Conservation (phyloP, 2,888 invertebrate genomes). For the Mesorhabditis belari region DNA sequence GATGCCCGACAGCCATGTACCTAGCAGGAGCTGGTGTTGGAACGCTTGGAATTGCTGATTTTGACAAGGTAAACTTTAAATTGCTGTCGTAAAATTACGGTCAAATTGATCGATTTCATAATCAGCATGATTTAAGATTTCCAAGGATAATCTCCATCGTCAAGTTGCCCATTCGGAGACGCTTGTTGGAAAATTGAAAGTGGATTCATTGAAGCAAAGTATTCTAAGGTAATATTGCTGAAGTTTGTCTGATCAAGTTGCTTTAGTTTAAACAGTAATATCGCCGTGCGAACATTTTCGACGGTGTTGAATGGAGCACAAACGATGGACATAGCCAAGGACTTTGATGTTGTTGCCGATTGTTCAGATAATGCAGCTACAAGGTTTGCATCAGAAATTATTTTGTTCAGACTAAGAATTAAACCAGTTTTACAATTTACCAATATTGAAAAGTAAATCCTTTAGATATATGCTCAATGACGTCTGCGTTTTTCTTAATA, state of each 20-base stretch:
- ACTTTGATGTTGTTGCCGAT: conserved; percentile 70
- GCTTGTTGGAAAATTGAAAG: conserved; percentile 69
- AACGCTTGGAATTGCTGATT: conserved; percentile 78
- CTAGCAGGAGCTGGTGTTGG: conserved; percentile 61
- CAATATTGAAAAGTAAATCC: too few relatives aligned
- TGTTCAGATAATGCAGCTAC: conserved; percentile 94
- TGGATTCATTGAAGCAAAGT: conserved; percentile 55
- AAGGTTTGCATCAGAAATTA: conserved; percentile 58
- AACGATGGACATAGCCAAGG: conserved; percentile 55
- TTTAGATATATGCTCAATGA: conserved; percentile 79
- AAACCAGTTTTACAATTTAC: too few relatives aligned
- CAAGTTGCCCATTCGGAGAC: conserved; percentile 76
- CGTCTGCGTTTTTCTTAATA: conserved; percentile 72
- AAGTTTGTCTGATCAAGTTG: conserved; percentile 9
- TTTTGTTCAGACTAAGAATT: background rate
- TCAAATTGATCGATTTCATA: background rate
- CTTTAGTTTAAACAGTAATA: conserved; percentile 58
- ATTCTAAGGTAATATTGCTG: conserved; percentile 19
- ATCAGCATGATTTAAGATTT: conserved; percentile 61
- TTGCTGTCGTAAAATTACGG: too few relatives aligned
- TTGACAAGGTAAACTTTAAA: conserved; percentile 65
- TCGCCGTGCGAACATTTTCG: conserved; percentile 67
- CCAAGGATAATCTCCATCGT: conserved; percentile 83
- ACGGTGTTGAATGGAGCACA: conserved; percentile 65
- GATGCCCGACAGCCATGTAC: conserved; percentile 85